These are phyloP conservation scores for Congeria kusceri DNA, from an alignment of 2,888 invertebrate species.

Conservation along the genomic window DNA sequence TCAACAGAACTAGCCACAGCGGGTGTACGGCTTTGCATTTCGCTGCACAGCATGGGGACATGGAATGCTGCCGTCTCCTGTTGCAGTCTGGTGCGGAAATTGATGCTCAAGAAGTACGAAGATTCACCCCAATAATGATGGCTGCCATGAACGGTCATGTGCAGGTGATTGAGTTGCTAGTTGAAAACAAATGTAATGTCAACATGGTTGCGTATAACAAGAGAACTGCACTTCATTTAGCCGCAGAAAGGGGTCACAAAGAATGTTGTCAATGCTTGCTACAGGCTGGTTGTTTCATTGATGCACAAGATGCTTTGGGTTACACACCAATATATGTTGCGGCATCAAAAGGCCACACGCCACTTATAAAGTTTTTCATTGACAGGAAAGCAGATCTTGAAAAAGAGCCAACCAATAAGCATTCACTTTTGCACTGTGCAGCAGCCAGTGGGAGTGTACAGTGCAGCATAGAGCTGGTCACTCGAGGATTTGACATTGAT, in stretches of 20 bases:
- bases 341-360: constrained; percentile 77
- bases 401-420: constrained; percentile 73
- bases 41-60: constrained; percentile 78
- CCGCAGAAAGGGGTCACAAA: constrained; percentile 77
- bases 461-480: constrained; percentile 74
- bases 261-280: constrained; percentile 74
- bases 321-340: constrained; percentile 82
- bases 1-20: constrained; percentile 79
- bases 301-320: constrained; percentile 78
- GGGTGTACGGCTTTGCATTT: constrained; percentile 80
- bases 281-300: constrained; percentile 75
- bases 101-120: constrained; percentile 81
- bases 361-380: constrained; percentile 78
- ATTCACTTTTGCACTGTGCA: constrained; percentile 80
- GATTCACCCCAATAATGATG: constrained; percentile 84
- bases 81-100: constrained; percentile 80
- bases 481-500: constrained; percentile 72
- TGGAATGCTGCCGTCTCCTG: constrained; percentile 75
- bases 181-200: constrained; percentile 79
- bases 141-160: constrained; percentile 81
- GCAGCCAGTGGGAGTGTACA: constrained; percentile 78
- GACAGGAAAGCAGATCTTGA: constrained; percentile 72
- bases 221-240: constrained; percentile 80
- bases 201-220: constrained; percentile 80
- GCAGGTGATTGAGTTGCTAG: constrained; percentile 74